phyloP scores from a whole-genome alignment of 2,888 invertebrate genomes.

The Calameuta pallipes region DNA sequence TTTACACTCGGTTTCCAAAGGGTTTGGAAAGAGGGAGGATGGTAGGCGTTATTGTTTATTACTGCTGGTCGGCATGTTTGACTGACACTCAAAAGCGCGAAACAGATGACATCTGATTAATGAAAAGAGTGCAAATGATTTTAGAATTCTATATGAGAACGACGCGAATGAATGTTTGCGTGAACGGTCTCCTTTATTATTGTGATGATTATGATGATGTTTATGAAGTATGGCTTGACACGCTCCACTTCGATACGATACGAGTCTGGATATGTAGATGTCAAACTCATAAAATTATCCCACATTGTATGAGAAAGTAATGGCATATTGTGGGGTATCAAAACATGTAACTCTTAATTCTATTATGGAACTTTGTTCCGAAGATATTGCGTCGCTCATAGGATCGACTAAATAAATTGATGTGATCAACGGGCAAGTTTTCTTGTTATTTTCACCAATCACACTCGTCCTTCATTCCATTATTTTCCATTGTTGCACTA shows the following conservation, averaged over 20 bases:
- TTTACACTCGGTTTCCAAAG: slow-evolving; percentile 14
- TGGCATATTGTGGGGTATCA: slow-evolving; percentile 10
- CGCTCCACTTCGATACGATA: not conserved
- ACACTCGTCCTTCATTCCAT: not conserved
- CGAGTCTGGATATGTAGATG: slow-evolving; percentile 10
- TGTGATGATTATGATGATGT: not conserved
- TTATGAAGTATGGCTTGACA: not conserved
- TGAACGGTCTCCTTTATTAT: slow-evolving; percentile 4
- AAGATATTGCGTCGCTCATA: slow-evolving; percentile 57
- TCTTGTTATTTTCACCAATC: not conserved
- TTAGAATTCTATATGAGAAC: slow-evolving; percentile 11
- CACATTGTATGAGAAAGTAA: slow-evolving; percentile 6
- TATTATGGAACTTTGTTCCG: slow-evolving; percentile 26
- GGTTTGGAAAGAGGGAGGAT: not conserved
- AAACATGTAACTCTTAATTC: slow-evolving; percentile 14
- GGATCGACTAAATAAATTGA: slow-evolving; percentile 62
- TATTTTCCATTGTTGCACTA: not conserved
- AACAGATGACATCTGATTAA: slow-evolving; percentile 24
- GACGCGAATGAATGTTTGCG: slow-evolving; percentile 19
- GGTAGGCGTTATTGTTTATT: not conserved
- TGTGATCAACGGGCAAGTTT: slow-evolving; percentile 13
- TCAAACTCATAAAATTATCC: slow-evolving; percentile 12
- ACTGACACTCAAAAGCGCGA: slow-evolving; percentile 10
- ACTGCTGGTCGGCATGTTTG: not conserved
- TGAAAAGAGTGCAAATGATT: slow-evolving; percentile 24